These are phyloP conservation scores for Phodopus roborovskii DNA, from an alignment of 2,113 vertebrate genomes.

Conservation along the genomic window DNA sequence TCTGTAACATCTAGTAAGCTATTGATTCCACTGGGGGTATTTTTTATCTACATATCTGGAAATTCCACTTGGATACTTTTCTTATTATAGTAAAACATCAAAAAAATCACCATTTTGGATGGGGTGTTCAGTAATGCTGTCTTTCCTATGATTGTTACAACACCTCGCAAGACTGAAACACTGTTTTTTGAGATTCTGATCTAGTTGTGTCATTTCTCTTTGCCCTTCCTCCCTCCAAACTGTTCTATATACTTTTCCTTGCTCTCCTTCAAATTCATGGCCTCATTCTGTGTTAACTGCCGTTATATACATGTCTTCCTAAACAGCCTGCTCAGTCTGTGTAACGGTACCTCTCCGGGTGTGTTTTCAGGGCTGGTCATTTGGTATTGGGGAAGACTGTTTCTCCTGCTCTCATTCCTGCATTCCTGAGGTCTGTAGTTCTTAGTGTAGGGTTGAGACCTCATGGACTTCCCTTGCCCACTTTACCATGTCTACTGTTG, in stretches of 20 bases:
- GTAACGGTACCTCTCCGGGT: not conserved
- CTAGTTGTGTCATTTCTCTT: too few species aligned
- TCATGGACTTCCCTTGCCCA: not conserved
- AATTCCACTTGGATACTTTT: not conserved
- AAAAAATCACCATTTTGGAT: not conserved
- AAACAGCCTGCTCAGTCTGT: not conserved
- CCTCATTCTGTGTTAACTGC: not conserved
- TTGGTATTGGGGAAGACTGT: not conserved
- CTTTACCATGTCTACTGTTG: not conserved
- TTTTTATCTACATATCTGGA: not conserved
- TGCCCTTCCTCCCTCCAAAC: not conserved
- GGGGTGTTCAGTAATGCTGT: not conserved
- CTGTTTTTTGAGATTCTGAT: not conserved
- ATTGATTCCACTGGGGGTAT: not conserved
- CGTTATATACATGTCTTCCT: not conserved
- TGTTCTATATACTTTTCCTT: not conserved
- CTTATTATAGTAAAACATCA: not conserved
- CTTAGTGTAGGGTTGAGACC: not conserved
- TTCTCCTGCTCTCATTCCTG: not conserved
- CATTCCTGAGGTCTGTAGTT: not conserved
- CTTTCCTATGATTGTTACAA: not conserved
- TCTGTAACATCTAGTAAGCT: not conserved
- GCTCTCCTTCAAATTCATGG: not conserved
- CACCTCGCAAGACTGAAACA: not conserved
- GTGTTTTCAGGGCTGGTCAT: not conserved